Percentiles rank a stretch among this genome's conserved stretches.
phyloP scores from a whole-genome alignment of 1,140 invertebrate genomes.

The Zeugodacus cucurbitae region DNA sequence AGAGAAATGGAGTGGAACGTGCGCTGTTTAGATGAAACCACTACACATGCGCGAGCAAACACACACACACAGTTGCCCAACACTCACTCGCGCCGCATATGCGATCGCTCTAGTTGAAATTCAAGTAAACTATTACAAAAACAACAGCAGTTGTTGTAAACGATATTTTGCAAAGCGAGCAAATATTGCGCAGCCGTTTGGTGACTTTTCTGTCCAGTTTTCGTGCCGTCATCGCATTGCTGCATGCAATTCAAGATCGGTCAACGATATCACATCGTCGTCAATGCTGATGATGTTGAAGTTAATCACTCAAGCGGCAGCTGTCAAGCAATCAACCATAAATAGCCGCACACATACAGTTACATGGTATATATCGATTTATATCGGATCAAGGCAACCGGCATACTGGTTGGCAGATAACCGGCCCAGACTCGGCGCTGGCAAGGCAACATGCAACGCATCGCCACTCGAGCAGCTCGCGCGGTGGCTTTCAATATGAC shows the following conservation, averaged over 20 bases:
- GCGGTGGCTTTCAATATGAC: background rate
- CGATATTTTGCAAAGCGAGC: background rate
- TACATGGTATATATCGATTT: background rate
- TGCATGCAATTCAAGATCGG: conserved; percentile 14
- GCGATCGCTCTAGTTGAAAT: background rate
- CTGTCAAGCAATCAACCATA: conserved; percentile 32
- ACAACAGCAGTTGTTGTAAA: background rate
- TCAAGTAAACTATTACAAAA: conserved; percentile 8
- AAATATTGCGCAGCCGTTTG: background rate
- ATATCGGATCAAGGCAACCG: background rate
- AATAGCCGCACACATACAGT: background rate
- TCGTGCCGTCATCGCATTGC: background rate
- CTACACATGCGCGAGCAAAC: background rate
- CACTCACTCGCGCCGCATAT: background rate
- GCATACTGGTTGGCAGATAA: background rate
- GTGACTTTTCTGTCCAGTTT: conserved; percentile 19
- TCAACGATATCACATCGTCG: conserved; percentile 9
- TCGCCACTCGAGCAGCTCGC: background rate
- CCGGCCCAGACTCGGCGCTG: background rate
- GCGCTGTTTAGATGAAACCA: background rate
- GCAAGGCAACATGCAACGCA: background rate
- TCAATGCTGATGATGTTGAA: conserved; percentile 8
- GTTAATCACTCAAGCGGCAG: conserved; percentile 35
- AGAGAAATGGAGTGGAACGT: conserved; percentile 28
- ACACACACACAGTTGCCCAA: background rate